phyloP scores from a whole-genome alignment of 2,797 vertebrate genomes.

The Urophycis tenuis region DNA sequence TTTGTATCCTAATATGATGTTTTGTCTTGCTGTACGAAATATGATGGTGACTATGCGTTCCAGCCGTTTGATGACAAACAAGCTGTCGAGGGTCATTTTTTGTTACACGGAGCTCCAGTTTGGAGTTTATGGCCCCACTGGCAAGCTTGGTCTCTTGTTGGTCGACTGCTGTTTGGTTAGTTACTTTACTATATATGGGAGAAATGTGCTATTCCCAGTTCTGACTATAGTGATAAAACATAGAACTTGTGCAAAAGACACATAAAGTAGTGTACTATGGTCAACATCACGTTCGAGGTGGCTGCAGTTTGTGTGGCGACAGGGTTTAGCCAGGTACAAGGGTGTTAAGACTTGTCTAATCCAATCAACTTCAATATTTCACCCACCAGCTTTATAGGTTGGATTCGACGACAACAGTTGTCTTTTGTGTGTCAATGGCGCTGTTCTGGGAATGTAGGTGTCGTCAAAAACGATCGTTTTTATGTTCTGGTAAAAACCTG shows the following conservation, averaged over 20 bases:
- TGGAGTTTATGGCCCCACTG: conserved; percentile 4
- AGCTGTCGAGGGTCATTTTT: conserved; percentile 28
- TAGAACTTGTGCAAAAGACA: background rate
- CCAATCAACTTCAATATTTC: background rate
- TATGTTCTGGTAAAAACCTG: background rate
- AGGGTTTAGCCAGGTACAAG: background rate
- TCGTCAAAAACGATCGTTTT: too few relatives aligned
- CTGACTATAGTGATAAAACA: conserved; percentile 18
- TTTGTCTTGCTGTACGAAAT: conserved; percentile 28
- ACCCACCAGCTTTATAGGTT: background rate
- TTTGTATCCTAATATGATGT: conserved; percentile 63
- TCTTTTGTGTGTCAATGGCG: background rate
- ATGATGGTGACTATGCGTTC: conserved; percentile 16
- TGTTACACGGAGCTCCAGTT: background rate
- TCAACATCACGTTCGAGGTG: background rate
- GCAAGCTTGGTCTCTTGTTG: background rate
- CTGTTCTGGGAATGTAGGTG: background rate
- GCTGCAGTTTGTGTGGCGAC: background rate
- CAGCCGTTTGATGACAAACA: background rate
- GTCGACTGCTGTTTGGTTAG: conserved; percentile 15
- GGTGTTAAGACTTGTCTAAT: background rate
- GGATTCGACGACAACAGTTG: background rate
- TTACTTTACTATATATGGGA: conserved; percentile 55
- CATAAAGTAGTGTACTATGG: background rate
- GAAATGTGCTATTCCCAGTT: conserved; percentile 54